Conservation (phyloP, 2,113 vertebrate species). For the Polypterus bichir region DNA sequence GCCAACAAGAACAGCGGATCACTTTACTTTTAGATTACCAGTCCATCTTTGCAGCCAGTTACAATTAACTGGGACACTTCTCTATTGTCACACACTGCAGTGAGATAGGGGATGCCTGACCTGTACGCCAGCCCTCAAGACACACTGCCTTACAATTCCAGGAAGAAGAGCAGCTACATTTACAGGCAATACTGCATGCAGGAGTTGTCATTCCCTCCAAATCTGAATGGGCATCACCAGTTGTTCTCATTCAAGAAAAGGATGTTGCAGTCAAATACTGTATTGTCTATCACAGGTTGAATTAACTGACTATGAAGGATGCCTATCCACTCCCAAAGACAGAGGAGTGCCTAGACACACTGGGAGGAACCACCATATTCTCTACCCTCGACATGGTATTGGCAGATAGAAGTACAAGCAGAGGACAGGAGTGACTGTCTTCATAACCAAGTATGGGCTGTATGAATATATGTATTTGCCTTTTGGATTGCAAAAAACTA, state of each 20-base stretch:
- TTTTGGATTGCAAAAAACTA: too few species aligned
- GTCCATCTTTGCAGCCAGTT: not conserved
- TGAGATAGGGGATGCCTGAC: not conserved
- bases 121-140: not conserved
- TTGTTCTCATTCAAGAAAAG: conserved; percentile 5
- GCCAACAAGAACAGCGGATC: not conserved
- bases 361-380: not conserved
- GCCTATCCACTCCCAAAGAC: not conserved
- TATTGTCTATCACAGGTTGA: not conserved
- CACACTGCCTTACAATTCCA: not conserved
- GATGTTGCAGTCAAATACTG: not conserved
- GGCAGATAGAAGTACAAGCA: conserved; percentile 1
- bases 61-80: not conserved
- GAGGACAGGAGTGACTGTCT: conserved; percentile 3
- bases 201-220: not conserved
- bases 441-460: not conserved
- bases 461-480: conserved; percentile 6
- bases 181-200: not conserved
- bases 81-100: not conserved
- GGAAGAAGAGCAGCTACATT: conserved; percentile 5
- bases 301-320: conserved; percentile 2
- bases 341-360: not conserved
- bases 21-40: not conserved
- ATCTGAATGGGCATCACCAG: not conserved
- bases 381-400: conserved; percentile 6